Base-by-base conservation (phyloP, 2,113 vertebrate genomes). In the Muntiacus muntjak region DNA sequence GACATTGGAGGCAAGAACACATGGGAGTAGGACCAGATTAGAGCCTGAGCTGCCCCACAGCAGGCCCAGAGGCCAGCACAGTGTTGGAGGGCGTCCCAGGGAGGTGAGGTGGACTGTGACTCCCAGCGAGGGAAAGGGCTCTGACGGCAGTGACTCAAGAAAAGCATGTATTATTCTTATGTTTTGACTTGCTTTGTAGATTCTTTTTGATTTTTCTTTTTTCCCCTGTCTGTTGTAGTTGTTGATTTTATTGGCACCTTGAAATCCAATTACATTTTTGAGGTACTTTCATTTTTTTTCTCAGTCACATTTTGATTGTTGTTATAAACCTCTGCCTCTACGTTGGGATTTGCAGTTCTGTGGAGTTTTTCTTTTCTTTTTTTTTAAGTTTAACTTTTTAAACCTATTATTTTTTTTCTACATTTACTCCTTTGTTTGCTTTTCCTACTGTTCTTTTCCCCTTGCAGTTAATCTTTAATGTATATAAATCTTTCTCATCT, bases 151-250 rank as follows among this genome's bases (percentile, higher is more conserved):
- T 21, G n/a, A 71, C n/a, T 71, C n/a, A 36, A 71, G n/a, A 71
- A 71, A 71, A n/a, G 11, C 64, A 71, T 57, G 9, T 71, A 71
- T 71, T 36, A 36, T 71, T 71, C 64, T 36, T 71, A 36, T 71
- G 64, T 5, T 71, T 71, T 71, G 64, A 36, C 64, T 36, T 36
- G 9, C 36, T 36, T 21, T 0, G 1, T 36, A 36, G 64, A 11
- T 71, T 71, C n/a, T 36, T 71, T 71, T 71, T 10, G 0, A 36
- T 71, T 36, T 67, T 67, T 36, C 17, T 67, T 17, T 6, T 16
- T 7, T 1, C 16, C 62, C 3, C 4, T 9, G 0, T 2, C 15
- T 1, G 0, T 21, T 67, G 64, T 67, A 67, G 8, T 36, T 67
- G 64, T 67, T 67, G 16, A 67, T 36, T 67, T 67, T 36, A 10